These are phyloP conservation scores for Baccha elongata DNA, from an alignment of 2,888 invertebrate genomes.

Conservation along the genomic window DNA sequence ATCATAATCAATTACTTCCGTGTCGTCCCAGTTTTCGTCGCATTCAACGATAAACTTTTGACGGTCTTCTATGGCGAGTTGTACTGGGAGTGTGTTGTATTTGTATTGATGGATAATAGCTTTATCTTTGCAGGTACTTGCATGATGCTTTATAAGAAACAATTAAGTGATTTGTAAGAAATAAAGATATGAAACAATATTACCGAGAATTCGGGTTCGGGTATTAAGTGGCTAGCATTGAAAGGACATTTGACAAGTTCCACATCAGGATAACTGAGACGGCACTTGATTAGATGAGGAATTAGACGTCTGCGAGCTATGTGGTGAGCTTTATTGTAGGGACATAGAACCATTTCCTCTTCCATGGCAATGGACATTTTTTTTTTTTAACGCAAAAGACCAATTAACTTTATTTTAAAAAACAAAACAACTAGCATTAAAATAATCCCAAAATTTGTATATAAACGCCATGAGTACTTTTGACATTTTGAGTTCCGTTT, in stretches of 20 bases:
- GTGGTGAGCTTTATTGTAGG: conserved; percentile 84
- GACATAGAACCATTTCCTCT: conserved; percentile 83
- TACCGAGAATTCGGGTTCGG: conserved; percentile 82
- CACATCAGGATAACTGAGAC: conserved; percentile 82
- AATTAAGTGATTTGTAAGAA: background rate
- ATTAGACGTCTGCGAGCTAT: conserved; percentile 84
- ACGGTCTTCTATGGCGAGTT: conserved; percentile 74
- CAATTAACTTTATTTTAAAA: background rate
- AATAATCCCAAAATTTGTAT: no score
- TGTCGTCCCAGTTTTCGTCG: conserved; percentile 75
- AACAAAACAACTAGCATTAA: no score
- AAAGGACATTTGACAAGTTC: conserved; percentile 84
- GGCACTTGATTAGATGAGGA: conserved; percentile 85
- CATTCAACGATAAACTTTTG: conserved; percentile 75
- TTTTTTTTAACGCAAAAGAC: background rate
- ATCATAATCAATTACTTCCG: conserved; percentile 77
- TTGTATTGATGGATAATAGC: conserved; percentile 74
- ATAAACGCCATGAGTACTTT: no score
- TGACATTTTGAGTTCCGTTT: no score
- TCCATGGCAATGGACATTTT: conserved; percentile 36
- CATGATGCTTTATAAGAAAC: conserved; percentile 74
- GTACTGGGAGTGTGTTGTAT: conserved; percentile 44
- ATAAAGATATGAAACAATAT: background rate
- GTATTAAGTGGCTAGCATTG: conserved; percentile 84
- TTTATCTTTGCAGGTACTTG: conserved; percentile 75